Evolutionary conservation across 1,140 invertebrate species (phyloP).

Genomic region (Psix sp.): DNA sequence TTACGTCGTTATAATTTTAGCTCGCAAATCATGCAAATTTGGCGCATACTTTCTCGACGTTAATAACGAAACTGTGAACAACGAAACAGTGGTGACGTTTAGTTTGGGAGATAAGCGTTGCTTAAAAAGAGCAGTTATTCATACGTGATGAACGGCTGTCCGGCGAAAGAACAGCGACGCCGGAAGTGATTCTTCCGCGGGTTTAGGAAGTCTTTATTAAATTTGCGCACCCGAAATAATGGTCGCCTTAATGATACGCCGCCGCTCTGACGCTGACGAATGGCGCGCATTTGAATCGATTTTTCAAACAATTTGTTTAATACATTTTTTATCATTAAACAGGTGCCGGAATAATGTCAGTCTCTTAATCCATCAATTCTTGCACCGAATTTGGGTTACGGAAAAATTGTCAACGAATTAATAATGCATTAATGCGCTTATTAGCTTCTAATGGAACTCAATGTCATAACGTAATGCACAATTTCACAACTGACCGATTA

Average conservation of each 20-base stretch:
- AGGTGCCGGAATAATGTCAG: background rate
- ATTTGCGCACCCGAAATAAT: slow-evolving; percentile 42
- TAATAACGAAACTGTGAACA: slow-evolving; percentile 60
- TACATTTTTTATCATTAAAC: background rate
- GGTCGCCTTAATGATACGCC: slow-evolving; percentile 23
- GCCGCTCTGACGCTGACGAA: slow-evolving; percentile 17
- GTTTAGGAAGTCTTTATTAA: slow-evolving; percentile 53
- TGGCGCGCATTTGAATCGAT: slow-evolving; percentile 34
- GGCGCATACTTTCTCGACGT: slow-evolving; percentile 62
- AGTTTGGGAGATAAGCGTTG: slow-evolving; percentile 62
- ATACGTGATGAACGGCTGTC: slow-evolving; percentile 57
- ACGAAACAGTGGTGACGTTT: slow-evolving; percentile 53
- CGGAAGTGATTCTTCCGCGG: slow-evolving; percentile 54
- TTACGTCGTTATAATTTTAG: slow-evolving; percentile 47
- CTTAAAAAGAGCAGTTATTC: slow-evolving; percentile 58
- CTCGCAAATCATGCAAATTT: slow-evolving; percentile 61
- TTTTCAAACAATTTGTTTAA: slow-evolving; percentile 9
- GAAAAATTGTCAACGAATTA: background rate
- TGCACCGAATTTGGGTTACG: background rate
- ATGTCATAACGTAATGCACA: background rate
- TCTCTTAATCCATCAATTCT: background rate
- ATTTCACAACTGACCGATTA: slow-evolving; percentile 3
- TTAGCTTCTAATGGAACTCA: background rate
- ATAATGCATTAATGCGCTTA: background rate
- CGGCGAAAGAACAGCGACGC: slow-evolving; percentile 37